phyloP scores from a whole-genome alignment of 2,888 invertebrate species.

The Drosophila subquinaria region DNA sequence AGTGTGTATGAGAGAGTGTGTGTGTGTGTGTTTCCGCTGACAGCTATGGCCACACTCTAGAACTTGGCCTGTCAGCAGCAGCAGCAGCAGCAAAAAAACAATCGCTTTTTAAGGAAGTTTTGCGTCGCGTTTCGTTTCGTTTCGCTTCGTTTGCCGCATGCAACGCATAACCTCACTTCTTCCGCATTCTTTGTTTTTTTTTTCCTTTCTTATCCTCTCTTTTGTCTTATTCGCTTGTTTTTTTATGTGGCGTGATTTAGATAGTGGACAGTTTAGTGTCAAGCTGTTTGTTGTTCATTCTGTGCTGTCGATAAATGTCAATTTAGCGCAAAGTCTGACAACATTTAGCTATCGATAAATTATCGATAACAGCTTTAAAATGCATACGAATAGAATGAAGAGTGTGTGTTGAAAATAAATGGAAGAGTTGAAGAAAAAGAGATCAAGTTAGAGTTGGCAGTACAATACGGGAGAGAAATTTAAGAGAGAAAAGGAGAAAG shows the following conservation, averaged over 20 bases:
- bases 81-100: slow-evolving; percentile 18
- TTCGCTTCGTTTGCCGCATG: slow-evolving; percentile 29
- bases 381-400: background rate
- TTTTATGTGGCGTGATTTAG: slow-evolving; percentile 13
- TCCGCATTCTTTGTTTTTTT: background rate
- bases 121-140: background rate
- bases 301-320: slow-evolving; percentile 59
- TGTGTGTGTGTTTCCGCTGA: slow-evolving; percentile 37
- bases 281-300: slow-evolving; percentile 33
- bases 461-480: no score
- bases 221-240: slow-evolving; percentile 1
- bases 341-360: slow-evolving; percentile 17
- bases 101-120: slow-evolving; percentile 29
- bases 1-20: slow-evolving; percentile 5
- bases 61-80: slow-evolving; percentile 50
- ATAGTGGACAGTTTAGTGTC: slow-evolving; percentile 42
- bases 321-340: slow-evolving; percentile 27
- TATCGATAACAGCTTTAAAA: slow-evolving; percentile 2
- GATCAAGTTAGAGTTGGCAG: no score
- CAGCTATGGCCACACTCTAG: slow-evolving; percentile 47
- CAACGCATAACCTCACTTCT: slow-evolving; percentile 35
- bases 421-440: no score
- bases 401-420: no score
- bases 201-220: background rate
- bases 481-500: background rate